Evolutionary conservation across 1,140 invertebrate genomes (phyloP).

Genomic region (Sitophilus oryzae): DNA sequence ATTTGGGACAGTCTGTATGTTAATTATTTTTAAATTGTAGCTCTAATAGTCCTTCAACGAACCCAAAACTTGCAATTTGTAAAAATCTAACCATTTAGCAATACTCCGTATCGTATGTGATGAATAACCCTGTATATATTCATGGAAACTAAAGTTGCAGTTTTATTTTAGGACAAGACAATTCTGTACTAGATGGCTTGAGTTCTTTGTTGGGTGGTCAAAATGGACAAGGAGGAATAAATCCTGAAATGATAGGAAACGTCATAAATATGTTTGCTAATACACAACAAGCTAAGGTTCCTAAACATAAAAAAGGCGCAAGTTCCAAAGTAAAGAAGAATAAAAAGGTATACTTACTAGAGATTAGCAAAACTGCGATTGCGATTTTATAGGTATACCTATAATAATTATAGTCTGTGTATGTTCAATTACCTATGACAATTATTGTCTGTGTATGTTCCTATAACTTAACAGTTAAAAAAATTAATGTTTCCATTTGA

Average conservation of each 20-base stretch:
- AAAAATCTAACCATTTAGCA: background rate
- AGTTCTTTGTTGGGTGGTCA: background rate
- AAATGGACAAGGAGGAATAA: conserved; percentile 29
- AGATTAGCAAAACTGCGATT: too few relatives aligned
- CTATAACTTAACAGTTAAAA: too few relatives aligned
- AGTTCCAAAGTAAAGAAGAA: conserved; percentile 1
- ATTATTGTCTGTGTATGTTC: too few relatives aligned
- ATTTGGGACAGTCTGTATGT: too few relatives aligned
- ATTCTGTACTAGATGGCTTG: background rate
- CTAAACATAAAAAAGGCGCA: background rate
- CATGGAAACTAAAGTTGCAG: too few relatives aligned
- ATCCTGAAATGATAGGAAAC: conserved; percentile 46
- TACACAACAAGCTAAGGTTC: background rate
- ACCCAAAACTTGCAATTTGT: background rate
- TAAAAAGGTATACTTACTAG: background rate
- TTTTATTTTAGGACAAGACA: background rate
- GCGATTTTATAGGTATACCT: too few relatives aligned
- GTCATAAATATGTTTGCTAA: conserved; percentile 42
- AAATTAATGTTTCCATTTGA: too few relatives aligned
- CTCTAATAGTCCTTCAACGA: too few relatives aligned
- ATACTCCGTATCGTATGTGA: background rate
- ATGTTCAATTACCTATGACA: too few relatives aligned
- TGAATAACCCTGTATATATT: background rate
- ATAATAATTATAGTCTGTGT: too few relatives aligned
- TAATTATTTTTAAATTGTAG: too few relatives aligned